Evolutionary conservation across 2,888 invertebrate genomes (phyloP).

Genomic region (Selenia dentaria): DNA sequence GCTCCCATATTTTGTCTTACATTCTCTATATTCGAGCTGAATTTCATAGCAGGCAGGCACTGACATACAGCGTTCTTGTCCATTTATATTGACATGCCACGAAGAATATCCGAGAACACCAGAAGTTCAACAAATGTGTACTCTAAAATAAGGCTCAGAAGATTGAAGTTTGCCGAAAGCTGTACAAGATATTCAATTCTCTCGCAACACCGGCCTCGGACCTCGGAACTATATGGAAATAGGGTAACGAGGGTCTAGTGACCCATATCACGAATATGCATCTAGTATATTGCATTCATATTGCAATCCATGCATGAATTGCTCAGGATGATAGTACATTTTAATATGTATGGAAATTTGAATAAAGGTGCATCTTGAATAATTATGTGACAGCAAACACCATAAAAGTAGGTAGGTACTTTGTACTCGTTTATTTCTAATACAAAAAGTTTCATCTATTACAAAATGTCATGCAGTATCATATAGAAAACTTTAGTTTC

Average conservation of each 20-base stretch:
- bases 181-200: slow-evolving; percentile 48
- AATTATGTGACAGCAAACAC: too few species aligned
- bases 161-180: slow-evolving; percentile 13
- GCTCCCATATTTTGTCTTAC: slow-evolving; percentile 17
- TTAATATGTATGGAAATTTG: slow-evolving; percentile 11
- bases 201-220: slow-evolving; percentile 38
- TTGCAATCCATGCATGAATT: slow-evolving; percentile 32
- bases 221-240: slow-evolving; percentile 41
- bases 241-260: slow-evolving; percentile 43
- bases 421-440: too few species aligned
- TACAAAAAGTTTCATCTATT: too few species aligned
- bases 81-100: slow-evolving; percentile 35
- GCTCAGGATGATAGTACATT: slow-evolving; percentile 1
- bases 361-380: neutral
- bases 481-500: too few species aligned
- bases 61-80: slow-evolving; percentile 27
- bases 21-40: slow-evolving; percentile 12
- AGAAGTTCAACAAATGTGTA: slow-evolving; percentile 7
- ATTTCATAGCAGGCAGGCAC: slow-evolving; percentile 26
- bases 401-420: too few species aligned
- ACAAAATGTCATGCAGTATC: too few species aligned
- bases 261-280: slow-evolving; percentile 38
- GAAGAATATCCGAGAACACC: slow-evolving; percentile 17
- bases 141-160: slow-evolving; percentile 13
- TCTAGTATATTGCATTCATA: slow-evolving; percentile 33